These are phyloP conservation scores for Sogatella furcifera DNA, from an alignment of 1,140 invertebrate species.

Conservation along the genomic window DNA sequence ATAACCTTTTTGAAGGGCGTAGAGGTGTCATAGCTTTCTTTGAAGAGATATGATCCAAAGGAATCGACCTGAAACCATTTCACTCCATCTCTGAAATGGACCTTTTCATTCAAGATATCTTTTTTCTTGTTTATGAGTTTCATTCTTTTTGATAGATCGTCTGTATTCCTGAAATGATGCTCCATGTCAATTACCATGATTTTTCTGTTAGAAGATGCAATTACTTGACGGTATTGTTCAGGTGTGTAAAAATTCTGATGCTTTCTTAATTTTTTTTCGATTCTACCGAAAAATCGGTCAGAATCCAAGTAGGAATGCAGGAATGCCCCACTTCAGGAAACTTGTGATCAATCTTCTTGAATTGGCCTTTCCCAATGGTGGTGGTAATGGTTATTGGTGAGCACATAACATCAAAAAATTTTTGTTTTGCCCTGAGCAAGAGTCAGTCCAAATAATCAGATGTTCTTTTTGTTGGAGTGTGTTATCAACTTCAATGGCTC, in stretches of 20 bases:
- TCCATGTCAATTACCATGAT: not conserved
- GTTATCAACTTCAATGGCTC: not conserved
- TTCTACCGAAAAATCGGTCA: constrained; percentile 3
- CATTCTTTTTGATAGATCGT: not conserved
- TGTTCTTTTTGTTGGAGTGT: not conserved
- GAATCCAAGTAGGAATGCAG: not conserved
- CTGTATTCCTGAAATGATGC: not conserved
- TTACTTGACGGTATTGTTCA: constrained; percentile 1
- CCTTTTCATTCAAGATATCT: not conserved
- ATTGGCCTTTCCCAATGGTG: not conserved
- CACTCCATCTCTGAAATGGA: not conserved
- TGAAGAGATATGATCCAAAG: constrained; percentile 2
- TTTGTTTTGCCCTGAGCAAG: constrained; percentile 1
- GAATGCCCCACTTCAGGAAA: constrained; percentile 1
- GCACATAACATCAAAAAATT: constrained; percentile 5
- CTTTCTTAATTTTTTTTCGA: not conserved
- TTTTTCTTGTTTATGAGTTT: not conserved
- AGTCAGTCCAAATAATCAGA: not conserved
- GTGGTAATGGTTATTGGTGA: constrained; percentile 4
- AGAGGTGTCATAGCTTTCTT: not conserved
- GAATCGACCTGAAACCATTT: constrained; percentile 1
- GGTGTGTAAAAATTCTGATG: not conserved
- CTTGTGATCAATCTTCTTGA: not conserved
- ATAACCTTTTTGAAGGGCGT: constrained; percentile 1
- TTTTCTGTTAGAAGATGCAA: not conserved